A percentile compares a stretch with the other conserved stretches of the same genome.
Conservation (phyloP, 1,140 invertebrate species). For the Trigoniulus corallinus region DNA sequence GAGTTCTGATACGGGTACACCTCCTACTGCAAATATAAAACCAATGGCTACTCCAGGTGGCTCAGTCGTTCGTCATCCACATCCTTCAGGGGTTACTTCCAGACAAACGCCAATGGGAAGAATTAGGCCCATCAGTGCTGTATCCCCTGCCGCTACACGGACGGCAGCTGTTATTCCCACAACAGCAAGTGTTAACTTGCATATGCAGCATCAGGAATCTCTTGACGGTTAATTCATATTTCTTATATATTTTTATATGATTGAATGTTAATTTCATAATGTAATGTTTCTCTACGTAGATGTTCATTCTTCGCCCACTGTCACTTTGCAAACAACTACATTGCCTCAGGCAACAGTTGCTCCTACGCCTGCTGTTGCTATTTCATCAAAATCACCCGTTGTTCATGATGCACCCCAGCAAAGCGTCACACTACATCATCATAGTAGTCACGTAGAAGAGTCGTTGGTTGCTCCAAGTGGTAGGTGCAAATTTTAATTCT, state of each 20-base stretch:
- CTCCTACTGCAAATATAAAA: conserved; percentile 77
- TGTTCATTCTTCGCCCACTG: background rate
- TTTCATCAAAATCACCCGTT: too few relatives aligned
- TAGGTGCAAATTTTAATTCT: too few relatives aligned
- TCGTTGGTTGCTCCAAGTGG: too few relatives aligned
- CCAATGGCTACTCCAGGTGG: conserved; percentile 61
- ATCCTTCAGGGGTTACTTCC: conserved; percentile 22
- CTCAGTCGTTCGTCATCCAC: conserved; percentile 15
- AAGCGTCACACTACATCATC: too few relatives aligned
- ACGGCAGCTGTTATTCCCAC: conserved; percentile 8
- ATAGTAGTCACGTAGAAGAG: too few relatives aligned
- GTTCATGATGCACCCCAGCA: too few relatives aligned
- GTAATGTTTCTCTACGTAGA: background rate
- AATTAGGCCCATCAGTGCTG: conserved; percentile 66
- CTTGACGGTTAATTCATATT: conserved; percentile 10
- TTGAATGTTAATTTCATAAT: background rate
- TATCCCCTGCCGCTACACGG: conserved; percentile 43
- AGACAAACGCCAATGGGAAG: conserved; percentile 67
- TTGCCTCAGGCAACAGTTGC: conserved; percentile 13
- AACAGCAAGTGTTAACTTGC: conserved; percentile 13
- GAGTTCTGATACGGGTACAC: conserved; percentile 25
- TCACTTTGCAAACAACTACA: background rate
- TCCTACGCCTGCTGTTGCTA: conserved; percentile 15
- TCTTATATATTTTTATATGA: background rate
- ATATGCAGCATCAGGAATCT: conserved; percentile 12